A percentile compares a stretch with the other conserved stretches of the same genome.
phyloP scores from a whole-genome alignment of 2,113 vertebrate species.

The Heterotilapia buettikoferi region DNA sequence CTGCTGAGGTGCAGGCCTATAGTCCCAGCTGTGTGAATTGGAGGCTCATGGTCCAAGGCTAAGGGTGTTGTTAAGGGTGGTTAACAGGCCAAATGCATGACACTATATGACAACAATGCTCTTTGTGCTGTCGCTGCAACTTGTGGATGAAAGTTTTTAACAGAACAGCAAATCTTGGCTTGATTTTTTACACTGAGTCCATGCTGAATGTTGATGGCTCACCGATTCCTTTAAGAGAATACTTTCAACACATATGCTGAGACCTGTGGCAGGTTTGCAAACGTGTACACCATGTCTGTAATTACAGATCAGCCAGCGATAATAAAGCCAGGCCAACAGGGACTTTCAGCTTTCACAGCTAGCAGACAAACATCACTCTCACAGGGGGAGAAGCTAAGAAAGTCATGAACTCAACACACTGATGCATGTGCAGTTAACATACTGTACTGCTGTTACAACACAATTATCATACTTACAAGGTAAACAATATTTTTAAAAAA shows the following conservation, averaged over 20 bases:
- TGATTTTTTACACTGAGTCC: not conserved
- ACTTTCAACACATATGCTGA: not conserved
- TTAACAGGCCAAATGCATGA: not conserved
- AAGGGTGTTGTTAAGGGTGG: not conserved
- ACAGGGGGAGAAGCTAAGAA: not conserved
- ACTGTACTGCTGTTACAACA: not conserved
- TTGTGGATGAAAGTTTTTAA: not conserved
- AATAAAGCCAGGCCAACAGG: not conserved
- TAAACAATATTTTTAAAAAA: not conserved
- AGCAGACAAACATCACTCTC: not conserved
- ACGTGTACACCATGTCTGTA: not conserved
- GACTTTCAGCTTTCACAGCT: not conserved
- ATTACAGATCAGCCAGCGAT: not conserved
- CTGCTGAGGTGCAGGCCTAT: not conserved
- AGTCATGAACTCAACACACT: not conserved
- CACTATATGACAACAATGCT: not conserved
- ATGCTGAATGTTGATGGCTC: not conserved
- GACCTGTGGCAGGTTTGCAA: not conserved
- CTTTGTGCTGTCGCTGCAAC: not conserved
- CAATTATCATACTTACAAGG: not conserved
- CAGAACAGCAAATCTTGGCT: not conserved
- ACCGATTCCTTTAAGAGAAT: not conserved
- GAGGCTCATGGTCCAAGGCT: constrained; percentile 6
- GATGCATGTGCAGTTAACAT: not conserved
- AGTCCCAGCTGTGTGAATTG: not conserved